Evolutionary conservation across 2,113 vertebrate genomes (phyloP), one percentile per base, ranked within the genome.

Genomic region (Muscicapa adusta): DNA sequence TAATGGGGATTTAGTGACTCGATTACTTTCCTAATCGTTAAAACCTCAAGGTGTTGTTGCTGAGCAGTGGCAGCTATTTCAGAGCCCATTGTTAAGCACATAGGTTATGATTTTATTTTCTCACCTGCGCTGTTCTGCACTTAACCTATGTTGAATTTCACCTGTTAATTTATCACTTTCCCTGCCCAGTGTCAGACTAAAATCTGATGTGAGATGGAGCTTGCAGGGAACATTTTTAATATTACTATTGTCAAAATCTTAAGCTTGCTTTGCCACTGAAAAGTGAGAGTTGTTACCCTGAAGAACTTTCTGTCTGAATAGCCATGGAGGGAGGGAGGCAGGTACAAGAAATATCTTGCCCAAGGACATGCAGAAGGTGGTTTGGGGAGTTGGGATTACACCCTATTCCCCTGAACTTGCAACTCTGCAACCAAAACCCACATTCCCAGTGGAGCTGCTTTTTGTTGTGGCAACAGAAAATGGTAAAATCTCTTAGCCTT

Each of bases 171-270:
- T 45, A 40, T 85, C 36, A 18, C 65, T 90, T 92, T 63, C 18
- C 18, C 56, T 73, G 0, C 33, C 73, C 0, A 0, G 23, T 63
- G 48, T 74, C 48, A 72, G 45, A 40, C 51, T 60, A 9, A 62
- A 67, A 51, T 51, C 34, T 43, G 45, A 34, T 53, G 53, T 57
- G 74, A 85, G 47, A 16, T 62, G 51, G 45, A 68, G 51, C 28
- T 89, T 5, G 0, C 25, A 42, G 34, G 57, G 53, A 62, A 25
- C 7, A 1, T 19, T 48, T 80, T 80, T 61, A 57, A n/a, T 33
- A 8, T 75, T 38, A 6, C 12, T 42, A 0, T 57, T 57, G 19
- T 78, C 43, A 80, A 86, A 89, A 73, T 73, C 17, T 19, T 20
- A 38, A n/a, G 14, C 57, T 85, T 83, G 17, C 4, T 83, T 74